These are phyloP conservation scores for Atrichornis clamosus DNA, from an alignment of 2,113 vertebrate genomes.

Conservation along the genomic window DNA sequence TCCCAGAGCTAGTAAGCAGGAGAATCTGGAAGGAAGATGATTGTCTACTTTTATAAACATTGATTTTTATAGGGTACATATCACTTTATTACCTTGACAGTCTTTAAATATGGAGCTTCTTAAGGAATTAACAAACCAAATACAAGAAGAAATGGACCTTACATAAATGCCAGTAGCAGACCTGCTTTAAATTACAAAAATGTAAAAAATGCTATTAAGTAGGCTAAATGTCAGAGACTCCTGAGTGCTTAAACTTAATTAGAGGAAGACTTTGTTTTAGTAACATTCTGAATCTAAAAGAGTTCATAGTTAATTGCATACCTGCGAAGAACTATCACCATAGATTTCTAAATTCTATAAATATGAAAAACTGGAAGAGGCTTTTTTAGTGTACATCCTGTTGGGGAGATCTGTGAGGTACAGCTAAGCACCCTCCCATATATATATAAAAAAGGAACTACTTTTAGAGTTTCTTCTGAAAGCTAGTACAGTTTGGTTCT, in stretches of 20 bases:
- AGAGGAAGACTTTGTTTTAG: background rate
- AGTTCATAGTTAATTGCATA: background rate
- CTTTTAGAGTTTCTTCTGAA: background rate
- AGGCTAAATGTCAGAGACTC: background rate
- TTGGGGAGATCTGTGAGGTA: background rate
- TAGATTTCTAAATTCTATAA: background rate
- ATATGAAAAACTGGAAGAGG: background rate
- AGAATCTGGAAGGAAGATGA: background rate
- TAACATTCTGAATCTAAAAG: background rate
- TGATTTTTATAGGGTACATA: background rate
- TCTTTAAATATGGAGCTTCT: background rate
- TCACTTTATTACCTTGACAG: background rate
- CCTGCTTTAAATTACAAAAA: background rate
- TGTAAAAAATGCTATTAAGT: background rate
- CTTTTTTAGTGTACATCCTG: background rate
- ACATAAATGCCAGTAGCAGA: background rate
- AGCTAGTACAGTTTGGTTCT: background rate
- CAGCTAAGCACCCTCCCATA: background rate
- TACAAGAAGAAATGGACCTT: background rate
- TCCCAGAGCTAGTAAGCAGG: background rate
- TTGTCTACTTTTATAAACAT: background rate
- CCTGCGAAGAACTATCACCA: background rate
- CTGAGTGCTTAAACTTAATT: background rate
- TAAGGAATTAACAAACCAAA: slow-evolving; percentile 27
- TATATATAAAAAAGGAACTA: background rate